phyloP scores from a whole-genome alignment of 1,140 invertebrate genomes.

The Hetaerina americana region DNA sequence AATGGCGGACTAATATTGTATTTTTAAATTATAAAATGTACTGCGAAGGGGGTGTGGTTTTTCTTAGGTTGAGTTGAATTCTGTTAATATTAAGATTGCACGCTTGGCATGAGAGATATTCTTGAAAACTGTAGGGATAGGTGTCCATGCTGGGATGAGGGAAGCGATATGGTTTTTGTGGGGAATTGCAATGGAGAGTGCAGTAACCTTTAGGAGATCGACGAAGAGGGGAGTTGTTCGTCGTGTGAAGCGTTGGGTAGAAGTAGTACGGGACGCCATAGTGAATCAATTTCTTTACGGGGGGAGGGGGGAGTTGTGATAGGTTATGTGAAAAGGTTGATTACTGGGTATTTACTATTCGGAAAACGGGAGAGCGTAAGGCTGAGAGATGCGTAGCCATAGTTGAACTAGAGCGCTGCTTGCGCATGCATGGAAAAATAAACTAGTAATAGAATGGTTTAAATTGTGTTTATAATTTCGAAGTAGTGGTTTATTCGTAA shows the following conservation, averaged over 20 bases:
- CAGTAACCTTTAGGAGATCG: background rate
- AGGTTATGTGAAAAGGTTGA: background rate
- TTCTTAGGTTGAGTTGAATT: background rate
- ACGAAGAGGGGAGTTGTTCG: background rate
- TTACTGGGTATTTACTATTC: background rate
- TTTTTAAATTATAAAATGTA: too few species aligned
- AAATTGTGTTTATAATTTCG: too few species aligned
- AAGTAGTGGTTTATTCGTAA: too few species aligned
- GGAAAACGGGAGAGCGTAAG: background rate
- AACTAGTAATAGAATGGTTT: too few species aligned
- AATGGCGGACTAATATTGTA: too few species aligned
- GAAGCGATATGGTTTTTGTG: background rate
- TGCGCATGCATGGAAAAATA: too few species aligned
- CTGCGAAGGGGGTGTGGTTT: background rate
- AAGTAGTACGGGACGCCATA: background rate
- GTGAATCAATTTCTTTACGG: background rate
- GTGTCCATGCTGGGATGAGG: background rate
- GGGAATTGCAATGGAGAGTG: background rate
- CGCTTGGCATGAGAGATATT: too few species aligned
- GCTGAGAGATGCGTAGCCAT: background rate
- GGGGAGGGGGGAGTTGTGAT: background rate
- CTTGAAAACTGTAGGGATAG: background rate
- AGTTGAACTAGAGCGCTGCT: background rate
- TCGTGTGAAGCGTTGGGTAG: background rate
- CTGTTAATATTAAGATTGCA: background rate